phyloP scores from a whole-genome alignment of 2,888 invertebrate species.

The Drosophila anomelani region DNA sequence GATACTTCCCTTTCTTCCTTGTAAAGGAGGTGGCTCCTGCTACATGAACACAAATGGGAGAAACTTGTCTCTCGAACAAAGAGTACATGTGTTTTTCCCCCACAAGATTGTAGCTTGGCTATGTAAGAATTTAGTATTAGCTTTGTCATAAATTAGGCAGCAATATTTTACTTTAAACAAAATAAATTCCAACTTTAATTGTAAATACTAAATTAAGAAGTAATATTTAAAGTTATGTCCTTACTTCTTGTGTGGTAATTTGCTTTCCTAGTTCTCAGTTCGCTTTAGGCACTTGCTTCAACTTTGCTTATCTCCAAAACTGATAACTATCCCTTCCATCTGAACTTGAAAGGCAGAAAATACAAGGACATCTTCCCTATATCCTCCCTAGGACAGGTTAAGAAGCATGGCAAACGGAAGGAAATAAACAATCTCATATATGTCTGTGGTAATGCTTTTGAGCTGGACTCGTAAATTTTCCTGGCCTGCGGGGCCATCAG shows the following conservation, averaged over 20 bases:
- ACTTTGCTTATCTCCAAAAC: slow-evolving; percentile 7
- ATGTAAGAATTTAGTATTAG: not conserved
- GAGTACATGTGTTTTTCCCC: slow-evolving; percentile 22
- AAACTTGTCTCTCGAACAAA: slow-evolving; percentile 47
- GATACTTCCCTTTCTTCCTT: not conserved
- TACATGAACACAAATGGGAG: slow-evolving; percentile 49
- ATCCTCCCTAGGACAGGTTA: not conserved
- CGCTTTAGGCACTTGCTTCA: not conserved
- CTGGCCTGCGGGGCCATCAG: slow-evolving; percentile 58
- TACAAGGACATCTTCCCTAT: not conserved
- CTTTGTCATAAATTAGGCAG: not conserved
- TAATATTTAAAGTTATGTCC: not conserved
- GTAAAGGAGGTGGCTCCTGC: slow-evolving; percentile 15
- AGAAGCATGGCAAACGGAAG: slow-evolving; percentile 39
- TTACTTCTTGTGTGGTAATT: not conserved
- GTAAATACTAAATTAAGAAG: not conserved
- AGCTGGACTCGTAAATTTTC: slow-evolving; percentile 41
- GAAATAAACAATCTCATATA: slow-evolving; percentile 42
- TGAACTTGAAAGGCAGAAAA: slow-evolving; percentile 8
- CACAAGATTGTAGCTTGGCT: slow-evolving; percentile 9
- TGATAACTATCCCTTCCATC: slow-evolving; percentile 3
- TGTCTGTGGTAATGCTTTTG: slow-evolving; percentile 11
- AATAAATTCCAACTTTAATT: not conserved
- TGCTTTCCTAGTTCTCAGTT: not conserved
- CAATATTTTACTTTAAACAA: not conserved